Percentiles rank a stretch among this genome's conserved stretches.
Evolutionary conservation across 1,140 invertebrate species (phyloP).

Genomic region (Diorhabda elongata): DNA sequence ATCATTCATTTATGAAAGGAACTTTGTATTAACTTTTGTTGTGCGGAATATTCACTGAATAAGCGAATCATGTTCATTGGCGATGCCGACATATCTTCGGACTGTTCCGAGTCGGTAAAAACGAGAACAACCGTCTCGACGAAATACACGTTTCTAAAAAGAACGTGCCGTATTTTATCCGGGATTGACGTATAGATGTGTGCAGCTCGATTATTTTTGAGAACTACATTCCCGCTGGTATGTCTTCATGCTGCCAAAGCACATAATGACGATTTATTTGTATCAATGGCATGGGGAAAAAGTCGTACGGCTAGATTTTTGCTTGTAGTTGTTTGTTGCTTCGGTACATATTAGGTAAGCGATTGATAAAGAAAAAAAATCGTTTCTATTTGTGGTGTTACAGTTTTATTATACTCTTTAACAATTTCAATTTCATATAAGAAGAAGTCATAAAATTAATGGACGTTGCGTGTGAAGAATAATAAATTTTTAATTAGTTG

Average conservation of each 20-base stretch:
- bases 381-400: slow-evolving; percentile 23
- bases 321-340: slow-evolving; percentile 32
- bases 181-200: slow-evolving; percentile 38
- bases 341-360: slow-evolving; percentile 22
- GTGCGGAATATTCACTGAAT: background rate
- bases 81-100: slow-evolving; percentile 11
- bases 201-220: slow-evolving; percentile 42
- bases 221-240: slow-evolving; percentile 44
- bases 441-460: slow-evolving; percentile 33
- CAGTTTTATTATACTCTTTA: slow-evolving; percentile 29
- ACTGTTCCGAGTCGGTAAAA: slow-evolving; percentile 23
- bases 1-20: too few relatives aligned
- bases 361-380: slow-evolving; percentile 14
- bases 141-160: slow-evolving; percentile 30
- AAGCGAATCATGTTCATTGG: slow-evolving; percentile 3
- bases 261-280: slow-evolving; percentile 45
- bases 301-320: slow-evolving; percentile 30
- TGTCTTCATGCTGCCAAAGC: slow-evolving; percentile 40
- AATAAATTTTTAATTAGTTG: slow-evolving; percentile 10
- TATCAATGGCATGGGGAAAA: slow-evolving; percentile 27
- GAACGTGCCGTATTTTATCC: slow-evolving; percentile 34
- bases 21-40: background rate
- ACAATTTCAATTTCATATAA: slow-evolving; percentile 24
- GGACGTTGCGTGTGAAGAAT: slow-evolving; percentile 13
- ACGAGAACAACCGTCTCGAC: slow-evolving; percentile 31